These are phyloP conservation scores for Onthophagus taurus DNA, from an alignment of 1,140 invertebrate species.

Conservation along the genomic window DNA sequence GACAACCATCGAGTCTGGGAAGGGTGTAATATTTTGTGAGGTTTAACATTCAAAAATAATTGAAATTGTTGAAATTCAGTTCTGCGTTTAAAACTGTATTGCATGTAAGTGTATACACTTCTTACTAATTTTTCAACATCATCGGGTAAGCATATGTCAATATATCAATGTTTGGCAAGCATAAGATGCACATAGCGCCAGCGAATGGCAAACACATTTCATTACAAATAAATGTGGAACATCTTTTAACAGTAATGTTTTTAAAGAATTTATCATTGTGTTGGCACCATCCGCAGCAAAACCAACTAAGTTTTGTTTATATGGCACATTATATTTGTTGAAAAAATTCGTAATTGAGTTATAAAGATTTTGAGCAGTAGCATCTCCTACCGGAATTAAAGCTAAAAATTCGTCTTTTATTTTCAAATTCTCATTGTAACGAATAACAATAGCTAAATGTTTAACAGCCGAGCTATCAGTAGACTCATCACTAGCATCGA, in stretches of 20 bases:
- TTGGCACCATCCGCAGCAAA: too few relatives aligned
- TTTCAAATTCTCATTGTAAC: slow-evolving; percentile 18
- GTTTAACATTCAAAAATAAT: background rate
- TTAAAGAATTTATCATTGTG: too few relatives aligned
- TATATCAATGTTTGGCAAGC: too few relatives aligned
- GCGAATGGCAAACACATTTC: too few relatives aligned
- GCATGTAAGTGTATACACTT: too few relatives aligned
- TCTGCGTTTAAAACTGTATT: too few relatives aligned
- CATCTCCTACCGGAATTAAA: slow-evolving; percentile 26
- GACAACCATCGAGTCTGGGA: background rate
- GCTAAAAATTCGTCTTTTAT: slow-evolving; percentile 29
- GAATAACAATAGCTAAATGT: too few relatives aligned
- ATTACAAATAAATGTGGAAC: too few relatives aligned
- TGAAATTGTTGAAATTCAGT: background rate
- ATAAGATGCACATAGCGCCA: too few relatives aligned
- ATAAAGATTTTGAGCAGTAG: slow-evolving; percentile 26
- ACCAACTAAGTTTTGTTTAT: slow-evolving; percentile 34
- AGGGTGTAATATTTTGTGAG: background rate
- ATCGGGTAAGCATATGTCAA: too few relatives aligned
- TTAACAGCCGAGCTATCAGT: slow-evolving; percentile 27
- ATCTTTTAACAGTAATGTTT: too few relatives aligned
- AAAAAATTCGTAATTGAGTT: slow-evolving; percentile 24
- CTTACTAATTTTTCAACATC: too few relatives aligned
- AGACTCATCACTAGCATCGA: slow-evolving; percentile 32
- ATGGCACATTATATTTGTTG: slow-evolving; percentile 30